Evolutionary conservation across 2,797 vertebrate species (phyloP).

Genomic region (Coregonus suidteri): DNA sequence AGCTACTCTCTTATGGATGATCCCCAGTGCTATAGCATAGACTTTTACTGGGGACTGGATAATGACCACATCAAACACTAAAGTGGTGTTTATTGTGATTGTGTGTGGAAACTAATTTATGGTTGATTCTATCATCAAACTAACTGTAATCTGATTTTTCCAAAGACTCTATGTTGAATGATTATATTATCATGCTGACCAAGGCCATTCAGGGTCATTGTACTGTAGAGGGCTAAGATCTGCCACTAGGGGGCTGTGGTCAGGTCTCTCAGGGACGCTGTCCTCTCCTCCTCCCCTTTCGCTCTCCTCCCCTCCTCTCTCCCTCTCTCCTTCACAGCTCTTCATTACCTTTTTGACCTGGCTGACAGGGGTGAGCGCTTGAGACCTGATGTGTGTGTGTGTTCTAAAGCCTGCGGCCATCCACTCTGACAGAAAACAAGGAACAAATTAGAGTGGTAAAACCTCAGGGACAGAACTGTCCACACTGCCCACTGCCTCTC

Average conservation of each 20-base stretch:
- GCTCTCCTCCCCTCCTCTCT: background rate
- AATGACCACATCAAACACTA: background rate
- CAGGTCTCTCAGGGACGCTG: slow-evolving; percentile 58
- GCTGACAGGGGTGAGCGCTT: slow-evolving; percentile 28
- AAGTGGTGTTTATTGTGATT: too few species aligned
- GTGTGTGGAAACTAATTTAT: background rate
- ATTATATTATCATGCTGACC: slow-evolving; percentile 57
- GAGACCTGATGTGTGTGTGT: slow-evolving; percentile 30
- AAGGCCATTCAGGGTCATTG: slow-evolving; percentile 72
- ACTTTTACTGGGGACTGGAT: background rate
- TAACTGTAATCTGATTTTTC: background rate
- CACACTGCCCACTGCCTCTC: slow-evolving; percentile 34
- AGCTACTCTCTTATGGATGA: background rate
- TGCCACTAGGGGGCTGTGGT: background rate
- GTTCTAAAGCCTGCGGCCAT: slow-evolving; percentile 37
- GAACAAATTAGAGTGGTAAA: slow-evolving; percentile 50
- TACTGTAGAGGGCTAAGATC: background rate
- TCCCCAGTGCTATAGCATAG: background rate
- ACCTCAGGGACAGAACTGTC: slow-evolving; percentile 39
- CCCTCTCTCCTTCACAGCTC: background rate
- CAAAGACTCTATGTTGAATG: slow-evolving; percentile 32
- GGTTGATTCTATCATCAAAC: background rate
- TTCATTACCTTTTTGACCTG: slow-evolving; percentile 33
- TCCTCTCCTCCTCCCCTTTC: slow-evolving; percentile 9
- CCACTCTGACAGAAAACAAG: slow-evolving; percentile 44